These are phyloP conservation scores for Podarcis raffonei DNA, from an alignment of 2,113 vertebrate species.

Conservation along the genomic window DNA sequence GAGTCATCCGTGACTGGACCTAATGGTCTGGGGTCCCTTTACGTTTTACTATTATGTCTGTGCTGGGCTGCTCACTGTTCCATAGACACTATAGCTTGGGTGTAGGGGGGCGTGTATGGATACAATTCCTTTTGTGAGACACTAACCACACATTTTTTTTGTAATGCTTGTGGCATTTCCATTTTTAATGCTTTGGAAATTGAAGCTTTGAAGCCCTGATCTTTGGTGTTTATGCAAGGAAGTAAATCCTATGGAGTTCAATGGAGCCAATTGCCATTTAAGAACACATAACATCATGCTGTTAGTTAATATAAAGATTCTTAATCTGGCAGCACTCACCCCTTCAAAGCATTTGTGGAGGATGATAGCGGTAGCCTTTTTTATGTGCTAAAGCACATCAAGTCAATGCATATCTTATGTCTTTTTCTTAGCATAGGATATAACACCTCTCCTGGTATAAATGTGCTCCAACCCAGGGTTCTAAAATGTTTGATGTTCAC, in stretches of 20 bases:
- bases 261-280: not conserved
- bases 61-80: not conserved
- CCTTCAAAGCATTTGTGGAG: not conserved
- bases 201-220: not conserved
- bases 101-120: not conserved
- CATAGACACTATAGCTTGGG: not conserved
- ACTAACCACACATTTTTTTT: not conserved
- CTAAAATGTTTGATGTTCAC: not conserved
- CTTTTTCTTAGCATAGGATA: not conserved
- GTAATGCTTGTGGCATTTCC: not conserved
- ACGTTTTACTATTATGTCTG: not conserved
- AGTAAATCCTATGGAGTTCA: not conserved
- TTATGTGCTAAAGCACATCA: not conserved
- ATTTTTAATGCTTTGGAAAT: not conserved
- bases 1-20: too few species aligned
- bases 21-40: too few species aligned
- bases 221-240: not conserved
- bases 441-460: not conserved
- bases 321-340: too few species aligned
- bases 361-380: not conserved
- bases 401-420: not conserved
- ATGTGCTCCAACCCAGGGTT: not conserved
- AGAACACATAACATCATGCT: not conserved
- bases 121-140: not conserved
- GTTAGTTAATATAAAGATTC: not conserved